phyloP scores from a whole-genome alignment of 2,888 invertebrate species.

The Pyralis farinalis region DNA sequence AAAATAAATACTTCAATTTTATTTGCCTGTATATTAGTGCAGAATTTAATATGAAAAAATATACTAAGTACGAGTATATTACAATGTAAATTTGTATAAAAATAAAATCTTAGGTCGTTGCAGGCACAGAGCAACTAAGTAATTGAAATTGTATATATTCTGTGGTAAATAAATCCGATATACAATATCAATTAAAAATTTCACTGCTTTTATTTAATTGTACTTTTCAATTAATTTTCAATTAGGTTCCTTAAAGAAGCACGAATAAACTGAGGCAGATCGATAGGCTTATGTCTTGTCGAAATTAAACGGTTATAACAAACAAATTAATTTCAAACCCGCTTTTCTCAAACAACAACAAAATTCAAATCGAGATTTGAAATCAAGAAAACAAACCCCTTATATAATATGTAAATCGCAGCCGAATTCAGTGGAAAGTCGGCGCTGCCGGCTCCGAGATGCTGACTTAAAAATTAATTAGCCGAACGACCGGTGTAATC shows the following conservation, averaged over 20 bases:
- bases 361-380: slow-evolving; percentile 41
- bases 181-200: too few relatives aligned
- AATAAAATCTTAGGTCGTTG: too few relatives aligned
- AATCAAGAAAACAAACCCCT: slow-evolving; percentile 45
- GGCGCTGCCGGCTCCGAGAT: slow-evolving; percentile 55
- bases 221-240: too few relatives aligned
- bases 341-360: slow-evolving; percentile 36
- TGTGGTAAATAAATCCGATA: too few relatives aligned
- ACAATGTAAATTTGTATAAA: too few relatives aligned
- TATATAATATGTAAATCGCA: slow-evolving; percentile 58
- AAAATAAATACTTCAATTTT: too few relatives aligned
- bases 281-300: slow-evolving; percentile 9
- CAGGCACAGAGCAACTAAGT: too few relatives aligned
- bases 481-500: slow-evolving; percentile 78
- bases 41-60: too few relatives aligned
- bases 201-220: too few relatives aligned
- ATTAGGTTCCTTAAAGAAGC: neutral
- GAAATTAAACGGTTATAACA: slow-evolving; percentile 20
- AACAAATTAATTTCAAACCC: slow-evolving; percentile 39
- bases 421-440: slow-evolving; percentile 64
- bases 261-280: neutral
- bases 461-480: slow-evolving; percentile 81
- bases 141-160: too few relatives aligned
- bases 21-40: too few relatives aligned
- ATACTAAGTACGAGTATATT: too few relatives aligned